Conservation (phyloP, 2,888 invertebrate species). For the Ormyrus pomaceus region DNA sequence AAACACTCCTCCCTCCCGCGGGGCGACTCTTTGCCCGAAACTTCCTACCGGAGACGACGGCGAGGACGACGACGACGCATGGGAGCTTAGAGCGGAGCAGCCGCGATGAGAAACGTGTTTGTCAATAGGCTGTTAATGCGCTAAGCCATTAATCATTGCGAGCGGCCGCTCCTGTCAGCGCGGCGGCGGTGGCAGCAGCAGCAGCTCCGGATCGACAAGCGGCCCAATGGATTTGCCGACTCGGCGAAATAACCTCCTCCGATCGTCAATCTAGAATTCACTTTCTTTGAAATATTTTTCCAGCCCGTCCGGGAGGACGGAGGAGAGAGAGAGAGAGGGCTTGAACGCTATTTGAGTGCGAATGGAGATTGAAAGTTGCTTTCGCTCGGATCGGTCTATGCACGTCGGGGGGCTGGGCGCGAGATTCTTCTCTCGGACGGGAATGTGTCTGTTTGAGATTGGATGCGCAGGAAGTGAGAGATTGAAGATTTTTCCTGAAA, state of each 20-base stretch:
- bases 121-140: slow-evolving; percentile 77
- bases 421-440: slow-evolving; percentile 1
- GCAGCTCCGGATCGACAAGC: slow-evolving; percentile 25
- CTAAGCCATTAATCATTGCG: slow-evolving; percentile 77
- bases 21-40: no score
- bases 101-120: slow-evolving; percentile 71
- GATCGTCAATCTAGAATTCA: slow-evolving; percentile 55
- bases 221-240: slow-evolving; percentile 55
- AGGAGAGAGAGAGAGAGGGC: slow-evolving; percentile 1
- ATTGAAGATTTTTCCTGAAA: no score
- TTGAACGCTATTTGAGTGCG: slow-evolving; percentile 51
- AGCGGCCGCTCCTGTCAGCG: slow-evolving; percentile 70
- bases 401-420: not conserved
- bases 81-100: not conserved
- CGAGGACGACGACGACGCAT: slow-evolving; percentile 37
- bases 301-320: not conserved
- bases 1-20: no score
- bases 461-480: no score
- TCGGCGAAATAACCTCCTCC: slow-evolving; percentile 61
- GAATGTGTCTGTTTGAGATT: not conserved
- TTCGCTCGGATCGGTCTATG: slow-evolving; percentile 16
- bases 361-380: slow-evolving; percentile 51
- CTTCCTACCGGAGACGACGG: no score
- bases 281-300: slow-evolving; percentile 52
- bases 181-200: slow-evolving; percentile 57